Percentiles rank a stretch among this genome's conserved stretches.
Evolutionary conservation across 1,140 invertebrate species (phyloP).

Genomic region (Archegozetes longisetosus): DNA sequence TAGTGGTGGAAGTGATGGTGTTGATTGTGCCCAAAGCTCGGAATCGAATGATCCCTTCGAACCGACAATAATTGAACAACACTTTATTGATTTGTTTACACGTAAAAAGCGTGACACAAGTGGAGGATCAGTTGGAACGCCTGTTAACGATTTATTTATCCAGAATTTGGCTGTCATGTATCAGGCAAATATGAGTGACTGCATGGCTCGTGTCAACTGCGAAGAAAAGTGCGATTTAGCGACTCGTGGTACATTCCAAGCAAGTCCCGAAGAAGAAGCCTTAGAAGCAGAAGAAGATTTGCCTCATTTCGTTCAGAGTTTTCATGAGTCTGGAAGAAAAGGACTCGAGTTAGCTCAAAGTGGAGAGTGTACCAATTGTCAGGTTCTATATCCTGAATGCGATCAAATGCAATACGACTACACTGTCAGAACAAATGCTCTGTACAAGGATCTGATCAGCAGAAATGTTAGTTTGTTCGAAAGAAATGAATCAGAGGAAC

Average conservation of each 20-base stretch:
- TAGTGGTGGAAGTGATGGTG: not conserved
- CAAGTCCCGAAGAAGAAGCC: not conserved
- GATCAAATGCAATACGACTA: conserved; percentile 5
- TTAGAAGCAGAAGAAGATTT: not conserved
- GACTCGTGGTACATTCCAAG: not conserved
- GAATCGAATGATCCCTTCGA: not conserved
- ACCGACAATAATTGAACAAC: not conserved
- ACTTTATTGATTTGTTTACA: not conserved
- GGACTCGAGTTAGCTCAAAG: conserved; percentile 7
- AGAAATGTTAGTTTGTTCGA: conserved; percentile 2
- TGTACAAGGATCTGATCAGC: conserved; percentile 1
- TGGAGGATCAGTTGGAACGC: not conserved
- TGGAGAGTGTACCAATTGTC: not conserved
- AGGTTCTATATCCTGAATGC: not conserved
- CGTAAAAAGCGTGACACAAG: not conserved
- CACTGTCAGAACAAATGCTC: conserved; percentile 3
- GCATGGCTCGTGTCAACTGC: not conserved
- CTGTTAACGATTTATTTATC: conserved; percentile 7
- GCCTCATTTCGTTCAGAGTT: not conserved
- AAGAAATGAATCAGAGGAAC: not conserved
- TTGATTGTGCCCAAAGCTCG: not conserved
- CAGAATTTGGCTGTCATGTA: conserved; percentile 9
- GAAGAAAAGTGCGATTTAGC: conserved; percentile 4
- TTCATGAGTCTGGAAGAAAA: not conserved
- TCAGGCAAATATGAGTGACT: conserved; percentile 10